Percentiles rank a stretch among this genome's conserved stretches.
These are phyloP conservation scores for Phoebastria nigripes DNA, from an alignment of 2,797 vertebrate genomes.

Conservation along the genomic window DNA sequence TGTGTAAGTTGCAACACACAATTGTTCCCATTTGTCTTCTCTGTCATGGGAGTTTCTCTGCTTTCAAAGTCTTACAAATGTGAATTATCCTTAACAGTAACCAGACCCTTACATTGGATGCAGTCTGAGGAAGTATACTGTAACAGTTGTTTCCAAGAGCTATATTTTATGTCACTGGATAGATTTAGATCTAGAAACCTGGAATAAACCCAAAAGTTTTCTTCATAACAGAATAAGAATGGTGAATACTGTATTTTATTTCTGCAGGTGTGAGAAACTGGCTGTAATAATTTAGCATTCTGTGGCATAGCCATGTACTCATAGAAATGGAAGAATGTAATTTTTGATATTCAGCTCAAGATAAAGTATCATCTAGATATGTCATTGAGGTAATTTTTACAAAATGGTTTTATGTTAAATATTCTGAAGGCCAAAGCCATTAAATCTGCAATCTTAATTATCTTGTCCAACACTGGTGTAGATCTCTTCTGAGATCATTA, in stretches of 20 bases:
- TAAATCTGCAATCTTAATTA: slow-evolving; percentile 27
- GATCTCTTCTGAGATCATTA: slow-evolving; percentile 34
- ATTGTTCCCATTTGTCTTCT: slow-evolving; percentile 5
- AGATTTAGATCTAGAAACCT: slow-evolving; percentile 36
- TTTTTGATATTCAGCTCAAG: slow-evolving; percentile 45
- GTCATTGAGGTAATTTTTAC: slow-evolving; percentile 40
- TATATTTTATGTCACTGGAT: background rate
- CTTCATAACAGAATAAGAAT: slow-evolving; percentile 41
- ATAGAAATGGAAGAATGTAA: slow-evolving; percentile 12
- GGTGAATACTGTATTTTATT: slow-evolving; percentile 43
- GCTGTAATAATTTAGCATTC: slow-evolving; percentile 34
- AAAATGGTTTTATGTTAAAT: slow-evolving; percentile 28
- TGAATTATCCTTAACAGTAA: background rate
- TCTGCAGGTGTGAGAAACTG: slow-evolving; percentile 16
- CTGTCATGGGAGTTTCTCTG: background rate
- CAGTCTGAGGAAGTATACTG: background rate
- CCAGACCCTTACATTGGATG: background rate
- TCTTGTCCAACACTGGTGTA: background rate
- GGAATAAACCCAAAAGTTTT: slow-evolving; percentile 10
- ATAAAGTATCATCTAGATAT: slow-evolving; percentile 46
- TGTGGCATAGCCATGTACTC: background rate
- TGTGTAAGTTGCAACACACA: background rate
- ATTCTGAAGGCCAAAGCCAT: slow-evolving; percentile 25
- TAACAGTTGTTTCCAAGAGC: background rate
- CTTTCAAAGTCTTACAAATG: background rate